Percentiles rank a stretch among this genome's conserved stretches.
phyloP scores from a whole-genome alignment of 37 sponge, comb jelly and placozoan genomes.

The Haliclona indistincta region DNA sequence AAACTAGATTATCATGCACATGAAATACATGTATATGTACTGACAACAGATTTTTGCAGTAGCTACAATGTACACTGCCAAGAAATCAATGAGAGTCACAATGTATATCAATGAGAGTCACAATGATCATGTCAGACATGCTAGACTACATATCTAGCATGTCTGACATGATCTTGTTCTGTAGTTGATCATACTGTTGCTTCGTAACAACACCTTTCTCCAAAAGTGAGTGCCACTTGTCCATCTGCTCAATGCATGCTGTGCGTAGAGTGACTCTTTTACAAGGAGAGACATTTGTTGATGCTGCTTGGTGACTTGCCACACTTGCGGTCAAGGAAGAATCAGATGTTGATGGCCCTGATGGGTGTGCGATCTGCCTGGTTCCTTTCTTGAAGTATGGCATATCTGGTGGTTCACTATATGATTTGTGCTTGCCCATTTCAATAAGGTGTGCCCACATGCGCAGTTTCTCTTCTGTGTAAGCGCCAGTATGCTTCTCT shows the following conservation, averaged over 20 bases:
- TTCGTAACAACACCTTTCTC: constrained; percentile 18
- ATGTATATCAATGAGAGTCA: neutral
- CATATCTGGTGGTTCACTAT: constrained; percentile 29
- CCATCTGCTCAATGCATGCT: constrained; percentile 5
- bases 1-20: neutral
- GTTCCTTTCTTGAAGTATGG: too few species aligned
- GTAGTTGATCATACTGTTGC: constrained; percentile 19
- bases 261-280: neutral
- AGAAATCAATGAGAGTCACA: neutral
- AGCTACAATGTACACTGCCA: too few species aligned
- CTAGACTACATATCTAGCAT: constrained; percentile 1
- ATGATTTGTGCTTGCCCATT: constrained; percentile 27
- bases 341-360: constrained; percentile 10
- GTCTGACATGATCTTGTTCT: constrained; percentile 9
- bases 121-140: neutral
- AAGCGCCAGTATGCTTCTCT: neutral
- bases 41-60: too few species aligned
- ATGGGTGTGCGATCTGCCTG: too few species aligned
- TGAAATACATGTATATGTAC: neutral
- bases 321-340: too few species aligned
- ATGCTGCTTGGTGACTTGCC: neutral
- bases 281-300: neutral
- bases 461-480: constrained; percentile 16
- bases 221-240: constrained; percentile 27
- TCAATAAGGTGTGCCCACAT: constrained; percentile 41